A percentile compares a stretch with the other conserved stretches of the same genome.
Evolutionary conservation across 2,888 invertebrate species (phyloP).

Genomic region (Mystacides longicornis): DNA sequence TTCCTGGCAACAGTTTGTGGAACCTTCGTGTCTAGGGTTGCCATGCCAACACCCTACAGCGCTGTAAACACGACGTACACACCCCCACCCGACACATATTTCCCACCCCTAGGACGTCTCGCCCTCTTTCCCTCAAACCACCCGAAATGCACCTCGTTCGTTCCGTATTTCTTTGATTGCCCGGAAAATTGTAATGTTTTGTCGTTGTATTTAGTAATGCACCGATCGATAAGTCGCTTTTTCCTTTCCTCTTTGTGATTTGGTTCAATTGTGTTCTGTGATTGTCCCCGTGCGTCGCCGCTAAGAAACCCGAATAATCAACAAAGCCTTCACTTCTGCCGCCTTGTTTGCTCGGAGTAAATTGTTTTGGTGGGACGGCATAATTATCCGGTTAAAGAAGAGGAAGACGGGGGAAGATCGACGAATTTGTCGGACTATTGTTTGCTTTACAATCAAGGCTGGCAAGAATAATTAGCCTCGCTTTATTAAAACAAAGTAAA

Average conservation of each 20-base stretch:
- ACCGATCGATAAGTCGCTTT: constrained; percentile 21
- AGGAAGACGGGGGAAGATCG: too few relatives aligned
- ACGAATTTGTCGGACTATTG: too few relatives aligned
- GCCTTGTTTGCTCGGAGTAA: too few relatives aligned
- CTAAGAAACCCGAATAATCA: not conserved
- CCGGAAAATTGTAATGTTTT: constrained; percentile 23
- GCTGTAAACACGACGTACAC: constrained; percentile 18
- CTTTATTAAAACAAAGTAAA: too few relatives aligned
- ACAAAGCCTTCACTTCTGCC: too few relatives aligned
- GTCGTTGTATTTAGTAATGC: constrained; percentile 23
- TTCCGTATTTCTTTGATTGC: constrained; percentile 24
- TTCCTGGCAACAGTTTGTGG: constrained; percentile 13
- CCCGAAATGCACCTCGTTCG: not conserved
- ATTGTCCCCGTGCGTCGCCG: not conserved
- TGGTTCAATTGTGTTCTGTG: not conserved
- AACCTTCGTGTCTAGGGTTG: constrained; percentile 12
- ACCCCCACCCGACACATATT: constrained; percentile 1
- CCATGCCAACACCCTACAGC: constrained; percentile 17
- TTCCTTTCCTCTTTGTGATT: constrained; percentile 10
- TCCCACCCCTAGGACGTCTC: constrained; percentile 3
- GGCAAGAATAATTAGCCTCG: too few relatives aligned
- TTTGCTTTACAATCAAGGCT: too few relatives aligned
- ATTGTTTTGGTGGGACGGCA: too few relatives aligned
- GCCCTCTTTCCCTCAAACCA: constrained; percentile 2
- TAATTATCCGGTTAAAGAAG: too few relatives aligned